phyloP scores from a whole-genome alignment of 2,888 invertebrate genomes.

The Atethmia centrago region DNA sequence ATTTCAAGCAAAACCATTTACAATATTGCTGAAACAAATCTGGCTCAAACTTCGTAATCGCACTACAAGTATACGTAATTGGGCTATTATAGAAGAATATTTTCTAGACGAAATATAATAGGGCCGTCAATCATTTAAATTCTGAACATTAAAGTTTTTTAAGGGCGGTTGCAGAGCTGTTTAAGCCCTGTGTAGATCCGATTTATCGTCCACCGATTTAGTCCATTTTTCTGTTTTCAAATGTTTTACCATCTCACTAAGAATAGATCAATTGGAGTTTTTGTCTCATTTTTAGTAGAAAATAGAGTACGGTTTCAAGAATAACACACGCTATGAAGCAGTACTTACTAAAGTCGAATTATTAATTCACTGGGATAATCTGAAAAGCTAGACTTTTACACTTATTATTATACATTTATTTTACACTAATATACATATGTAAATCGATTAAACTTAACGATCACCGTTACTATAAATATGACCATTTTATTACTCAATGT shows the following conservation, averaged over 20 bases:
- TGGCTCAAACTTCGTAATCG: constrained; percentile 28
- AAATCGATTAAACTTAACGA: no score
- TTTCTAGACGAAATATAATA: constrained; percentile 52
- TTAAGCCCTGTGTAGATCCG: background rate
- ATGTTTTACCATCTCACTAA: background rate
- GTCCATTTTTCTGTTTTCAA: constrained; percentile 1
- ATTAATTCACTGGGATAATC: no score
- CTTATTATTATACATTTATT: no score
- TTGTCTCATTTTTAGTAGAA: background rate
- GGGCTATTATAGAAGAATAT: constrained; percentile 59
- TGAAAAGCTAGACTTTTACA: no score
- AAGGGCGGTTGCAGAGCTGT: background rate
- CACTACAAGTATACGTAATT: constrained; percentile 52
- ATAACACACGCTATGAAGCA: no score
- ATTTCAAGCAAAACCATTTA: constrained; percentile 29
- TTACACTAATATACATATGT: no score
- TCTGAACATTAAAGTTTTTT: constrained; percentile 13
- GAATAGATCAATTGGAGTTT: background rate
- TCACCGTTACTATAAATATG: no score
- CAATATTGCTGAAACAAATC: constrained; percentile 20
- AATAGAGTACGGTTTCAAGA: background rate
- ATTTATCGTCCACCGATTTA: constrained; percentile 7
- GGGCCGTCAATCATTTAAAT: constrained; percentile 45
- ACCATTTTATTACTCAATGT: no score
- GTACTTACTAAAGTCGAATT: no score